Evolutionary conservation across 1,140 invertebrate genomes (phyloP).

Genomic region (Grapholita molesta): DNA sequence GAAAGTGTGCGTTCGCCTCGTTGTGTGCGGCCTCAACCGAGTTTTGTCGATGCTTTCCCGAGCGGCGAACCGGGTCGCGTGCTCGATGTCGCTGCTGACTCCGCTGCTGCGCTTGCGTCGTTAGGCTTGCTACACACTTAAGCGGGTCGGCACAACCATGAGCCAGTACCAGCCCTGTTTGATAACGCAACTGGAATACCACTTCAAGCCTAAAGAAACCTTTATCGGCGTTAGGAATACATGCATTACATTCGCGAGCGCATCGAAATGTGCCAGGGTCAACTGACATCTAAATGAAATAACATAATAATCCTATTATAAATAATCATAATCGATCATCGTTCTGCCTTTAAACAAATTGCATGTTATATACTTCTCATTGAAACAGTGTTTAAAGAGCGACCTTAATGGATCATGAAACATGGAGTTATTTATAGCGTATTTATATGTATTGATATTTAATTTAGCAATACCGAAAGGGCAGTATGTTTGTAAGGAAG

Average conservation of each 20-base stretch:
- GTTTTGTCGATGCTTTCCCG: slow-evolving; percentile 77
- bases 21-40: slow-evolving; percentile 73
- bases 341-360: neutral
- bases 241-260: slow-evolving; percentile 7
- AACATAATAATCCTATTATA: neutral
- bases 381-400: neutral
- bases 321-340: neutral
- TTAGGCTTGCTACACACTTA: slow-evolving; percentile 37
- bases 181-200: neutral
- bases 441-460: neutral
- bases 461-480: neutral
- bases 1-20: slow-evolving; percentile 54
- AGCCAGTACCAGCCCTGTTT: neutral
- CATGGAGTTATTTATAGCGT: neutral
- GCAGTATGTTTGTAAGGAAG: slow-evolving; percentile 2
- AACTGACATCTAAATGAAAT: slow-evolving; percentile 45
- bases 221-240: neutral
- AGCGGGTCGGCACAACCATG: neutral
- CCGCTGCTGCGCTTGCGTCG: slow-evolving; percentile 42
- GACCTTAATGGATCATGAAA: neutral
- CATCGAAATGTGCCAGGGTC: slow-evolving; percentile 53
- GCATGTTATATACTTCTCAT: neutral
- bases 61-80: slow-evolving; percentile 74
- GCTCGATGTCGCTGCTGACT: slow-evolving; percentile 53
- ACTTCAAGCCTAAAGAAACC: neutral